A percentile compares a stretch with the other conserved stretches of the same genome.
Evolutionary conservation across 2,797 vertebrate genomes (phyloP).

Genomic region (Acanthurus lineatus): DNA sequence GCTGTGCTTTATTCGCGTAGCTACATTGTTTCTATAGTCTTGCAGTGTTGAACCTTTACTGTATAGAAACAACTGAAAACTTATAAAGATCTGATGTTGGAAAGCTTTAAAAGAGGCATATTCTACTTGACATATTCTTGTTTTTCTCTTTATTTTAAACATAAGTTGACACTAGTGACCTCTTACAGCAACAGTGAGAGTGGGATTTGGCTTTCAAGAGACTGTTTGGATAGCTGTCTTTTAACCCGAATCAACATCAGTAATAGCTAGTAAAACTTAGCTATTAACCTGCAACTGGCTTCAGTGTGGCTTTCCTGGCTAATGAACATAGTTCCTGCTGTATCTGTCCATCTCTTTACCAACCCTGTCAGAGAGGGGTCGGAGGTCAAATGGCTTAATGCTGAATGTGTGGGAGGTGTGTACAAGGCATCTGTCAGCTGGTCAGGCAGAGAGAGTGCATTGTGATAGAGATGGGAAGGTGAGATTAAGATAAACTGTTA

Average conservation of each 20-base stretch:
- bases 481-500: constrained; percentile 1
- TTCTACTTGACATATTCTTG: constrained; percentile 11
- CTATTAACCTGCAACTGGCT: constrained; percentile 59
- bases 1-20: constrained; percentile 22
- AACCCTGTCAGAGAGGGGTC: constrained; percentile 57
- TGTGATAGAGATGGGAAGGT: constrained; percentile 4
- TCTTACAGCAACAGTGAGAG: constrained; percentile 23
- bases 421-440: constrained; percentile 46
- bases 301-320: constrained; percentile 36
- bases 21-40: not conserved
- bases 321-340: constrained; percentile 54
- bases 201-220: constrained; percentile 14
- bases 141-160: constrained; percentile 10
- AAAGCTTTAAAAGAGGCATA: constrained; percentile 23
- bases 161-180: constrained; percentile 38
- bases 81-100: not conserved
- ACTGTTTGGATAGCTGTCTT: constrained; percentile 52
- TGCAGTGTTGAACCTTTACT: too few relatives aligned
- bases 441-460: constrained; percentile 4
- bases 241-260: constrained; percentile 41
- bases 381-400: constrained; percentile 73
- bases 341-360: constrained; percentile 54
- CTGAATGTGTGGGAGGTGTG: constrained; percentile 65
- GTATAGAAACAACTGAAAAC: too few relatives aligned
- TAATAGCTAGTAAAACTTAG: constrained; percentile 48